Conservation (phyloP, 1,140 invertebrate genomes). For the Bombus waltoni region DNA sequence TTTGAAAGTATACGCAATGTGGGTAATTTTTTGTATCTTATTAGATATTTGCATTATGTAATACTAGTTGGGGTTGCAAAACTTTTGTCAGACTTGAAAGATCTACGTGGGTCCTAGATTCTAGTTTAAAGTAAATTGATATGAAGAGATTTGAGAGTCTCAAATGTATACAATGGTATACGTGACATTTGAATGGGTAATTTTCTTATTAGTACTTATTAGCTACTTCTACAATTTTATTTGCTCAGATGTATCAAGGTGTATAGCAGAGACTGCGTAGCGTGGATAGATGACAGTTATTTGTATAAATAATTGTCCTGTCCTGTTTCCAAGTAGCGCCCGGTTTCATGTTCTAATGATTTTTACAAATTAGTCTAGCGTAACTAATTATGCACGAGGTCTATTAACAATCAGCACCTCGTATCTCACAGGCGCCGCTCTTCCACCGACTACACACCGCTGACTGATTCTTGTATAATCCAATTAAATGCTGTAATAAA, state of each 20-base stretch:
- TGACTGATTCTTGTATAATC: neutral
- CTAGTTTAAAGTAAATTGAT: neutral
- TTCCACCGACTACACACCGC: neutral
- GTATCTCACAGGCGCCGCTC: neutral
- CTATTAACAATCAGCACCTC: conserved; percentile 6
- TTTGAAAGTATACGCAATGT: neutral
- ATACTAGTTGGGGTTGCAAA: neutral
- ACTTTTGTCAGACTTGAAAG: neutral
- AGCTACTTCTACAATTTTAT: neutral
- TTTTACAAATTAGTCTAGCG: neutral
- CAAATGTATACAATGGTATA: too few relatives aligned
- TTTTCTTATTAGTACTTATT: neutral
- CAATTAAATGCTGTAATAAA: conserved; percentile 5
- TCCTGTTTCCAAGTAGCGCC: neutral
- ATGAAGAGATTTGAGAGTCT: neutral
- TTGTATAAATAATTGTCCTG: conserved; percentile 1
- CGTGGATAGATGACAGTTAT: neutral
- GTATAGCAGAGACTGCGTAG: neutral
- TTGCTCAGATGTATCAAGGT: neutral
- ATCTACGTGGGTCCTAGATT: too few relatives aligned
- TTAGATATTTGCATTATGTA: too few relatives aligned
- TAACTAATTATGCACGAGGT: conserved; percentile 11
- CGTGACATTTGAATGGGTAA: neutral
- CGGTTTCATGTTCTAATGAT: neutral
- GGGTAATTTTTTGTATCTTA: too few relatives aligned